Percentiles rank a stretch among this genome's conserved stretches.
phyloP scores from a whole-genome alignment of 2,113 vertebrate genomes.

The Cyanistes caeruleus region DNA sequence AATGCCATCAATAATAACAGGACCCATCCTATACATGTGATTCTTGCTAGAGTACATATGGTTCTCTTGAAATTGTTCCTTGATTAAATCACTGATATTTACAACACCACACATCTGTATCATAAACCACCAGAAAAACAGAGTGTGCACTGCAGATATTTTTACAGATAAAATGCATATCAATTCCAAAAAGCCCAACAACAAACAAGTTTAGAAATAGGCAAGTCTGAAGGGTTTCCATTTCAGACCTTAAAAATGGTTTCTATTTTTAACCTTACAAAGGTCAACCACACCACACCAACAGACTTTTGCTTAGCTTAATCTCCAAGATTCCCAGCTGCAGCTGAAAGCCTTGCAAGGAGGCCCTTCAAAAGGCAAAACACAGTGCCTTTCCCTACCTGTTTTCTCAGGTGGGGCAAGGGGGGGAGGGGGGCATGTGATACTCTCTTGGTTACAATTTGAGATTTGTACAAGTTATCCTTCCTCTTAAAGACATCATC shows the following conservation, averaged over 20 bases:
- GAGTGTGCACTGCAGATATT: neutral
- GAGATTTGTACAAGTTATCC: neutral
- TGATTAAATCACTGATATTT: neutral
- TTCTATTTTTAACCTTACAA: neutral
- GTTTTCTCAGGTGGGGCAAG: neutral
- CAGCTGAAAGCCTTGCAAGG: neutral
- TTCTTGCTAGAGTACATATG: neutral
- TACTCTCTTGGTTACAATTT: neutral
- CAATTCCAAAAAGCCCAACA: neutral
- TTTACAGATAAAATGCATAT: neutral
- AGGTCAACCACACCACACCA: neutral
- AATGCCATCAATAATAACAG: neutral
- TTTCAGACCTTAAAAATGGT: neutral
- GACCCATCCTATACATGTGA: neutral
- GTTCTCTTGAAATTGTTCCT: neutral
- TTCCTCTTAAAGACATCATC: neutral
- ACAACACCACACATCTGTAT: neutral
- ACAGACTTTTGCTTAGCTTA: neutral
- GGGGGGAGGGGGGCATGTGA: fast-evolving
- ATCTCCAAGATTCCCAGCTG: neutral
- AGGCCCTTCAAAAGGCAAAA: neutral
- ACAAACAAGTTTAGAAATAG: neutral
- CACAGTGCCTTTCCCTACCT: neutral
- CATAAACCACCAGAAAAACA: neutral
- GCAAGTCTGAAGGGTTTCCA: neutral